Percentiles rank a stretch among this genome's conserved stretches.
These are phyloP conservation scores for Montifringilla adamsi DNA, from an alignment of 2,113 vertebrate genomes.

Conservation along the genomic window DNA sequence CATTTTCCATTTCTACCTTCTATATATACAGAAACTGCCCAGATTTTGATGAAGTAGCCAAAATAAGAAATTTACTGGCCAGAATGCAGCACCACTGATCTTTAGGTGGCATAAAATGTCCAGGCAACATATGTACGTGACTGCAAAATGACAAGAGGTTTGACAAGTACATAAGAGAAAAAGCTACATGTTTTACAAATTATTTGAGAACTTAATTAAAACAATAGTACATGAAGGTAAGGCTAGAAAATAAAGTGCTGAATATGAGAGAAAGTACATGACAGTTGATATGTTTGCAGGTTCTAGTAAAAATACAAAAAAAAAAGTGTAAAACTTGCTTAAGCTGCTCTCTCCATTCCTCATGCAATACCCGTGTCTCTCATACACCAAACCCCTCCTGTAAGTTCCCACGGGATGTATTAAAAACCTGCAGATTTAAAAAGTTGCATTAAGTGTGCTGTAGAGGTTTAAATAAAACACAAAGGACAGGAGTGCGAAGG, in stretches of 20 bases:
- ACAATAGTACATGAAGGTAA: slow-evolving; percentile 77
- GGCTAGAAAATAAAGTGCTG: slow-evolving; percentile 84
- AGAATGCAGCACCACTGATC: slow-evolving; percentile 92
- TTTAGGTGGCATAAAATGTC: slow-evolving; percentile 90
- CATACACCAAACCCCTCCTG: slow-evolving; percentile 62
- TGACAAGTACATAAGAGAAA: slow-evolving; percentile 82
- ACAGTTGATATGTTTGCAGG: slow-evolving; percentile 67
- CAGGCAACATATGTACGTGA: slow-evolving; percentile 92
- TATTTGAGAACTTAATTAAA: slow-evolving; percentile 69
- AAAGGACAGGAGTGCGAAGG: slow-evolving; percentile 70
- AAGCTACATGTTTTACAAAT: slow-evolving; percentile 73
- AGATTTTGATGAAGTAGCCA: slow-evolving; percentile 86
- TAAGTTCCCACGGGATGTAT: slow-evolving; percentile 72
- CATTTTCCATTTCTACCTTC: slow-evolving; percentile 89
- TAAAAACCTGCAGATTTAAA: slow-evolving; percentile 84
- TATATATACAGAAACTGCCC: slow-evolving; percentile 96
- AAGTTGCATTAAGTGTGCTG: slow-evolving; percentile 84
- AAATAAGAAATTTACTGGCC: slow-evolving; percentile 98
- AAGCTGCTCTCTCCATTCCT: slow-evolving; percentile 60
- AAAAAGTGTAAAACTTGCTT: slow-evolving; percentile 42
- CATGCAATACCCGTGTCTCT: slow-evolving; percentile 70
- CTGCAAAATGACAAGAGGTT: slow-evolving; percentile 81
- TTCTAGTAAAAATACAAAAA: slow-evolving; percentile 66
- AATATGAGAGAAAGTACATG: slow-evolving; percentile 74
- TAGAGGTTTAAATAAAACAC: slow-evolving; percentile 77